Conservation (phyloP, 1,140 invertebrate genomes). For the Drosophila repletoides region DNA sequence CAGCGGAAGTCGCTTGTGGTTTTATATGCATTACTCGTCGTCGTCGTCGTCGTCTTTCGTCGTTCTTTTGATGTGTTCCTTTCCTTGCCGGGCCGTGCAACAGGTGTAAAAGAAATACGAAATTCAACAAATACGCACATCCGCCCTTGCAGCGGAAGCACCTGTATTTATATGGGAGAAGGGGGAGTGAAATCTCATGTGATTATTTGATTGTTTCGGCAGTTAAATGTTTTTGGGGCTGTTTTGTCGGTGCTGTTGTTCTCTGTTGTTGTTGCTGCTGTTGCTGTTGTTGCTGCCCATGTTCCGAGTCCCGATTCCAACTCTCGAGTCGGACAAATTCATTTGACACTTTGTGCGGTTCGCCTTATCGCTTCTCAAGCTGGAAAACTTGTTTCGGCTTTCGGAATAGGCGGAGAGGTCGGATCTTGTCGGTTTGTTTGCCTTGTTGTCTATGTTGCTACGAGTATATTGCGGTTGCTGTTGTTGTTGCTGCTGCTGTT, state of each 20-base stretch:
- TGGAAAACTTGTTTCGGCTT: constrained; percentile 71
- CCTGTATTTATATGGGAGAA: constrained; percentile 41
- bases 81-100: constrained; percentile 54
- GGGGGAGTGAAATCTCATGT: constrained; percentile 35
- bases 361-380: constrained; percentile 54
- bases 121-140: constrained; percentile 74
- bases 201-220: constrained; percentile 48
- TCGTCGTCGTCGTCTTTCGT: neutral
- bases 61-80: constrained; percentile 10
- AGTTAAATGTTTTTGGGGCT: constrained; percentile 55
- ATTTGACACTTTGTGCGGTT: constrained; percentile 68
- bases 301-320: constrained; percentile 9
- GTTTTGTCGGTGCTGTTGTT: constrained; percentile 1
- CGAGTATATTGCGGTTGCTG: constrained; percentile 23
- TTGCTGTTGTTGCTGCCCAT: neutral
- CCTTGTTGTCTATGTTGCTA: constrained; percentile 66
- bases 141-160: constrained; percentile 69
- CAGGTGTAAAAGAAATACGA: constrained; percentile 70
- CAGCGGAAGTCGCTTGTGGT: constrained; percentile 73
- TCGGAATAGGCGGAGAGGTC: constrained; percentile 29
- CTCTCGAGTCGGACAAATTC: constrained; percentile 65
- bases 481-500: constrained; percentile 3
- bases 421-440: constrained; percentile 68
- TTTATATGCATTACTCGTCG: constrained; percentile 58
- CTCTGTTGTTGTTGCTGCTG: neutral